Percentiles rank a stretch among this genome's conserved stretches.
Conservation (phyloP, 2,113 vertebrate species). For the Oncorhynchus clarkii region DNA sequence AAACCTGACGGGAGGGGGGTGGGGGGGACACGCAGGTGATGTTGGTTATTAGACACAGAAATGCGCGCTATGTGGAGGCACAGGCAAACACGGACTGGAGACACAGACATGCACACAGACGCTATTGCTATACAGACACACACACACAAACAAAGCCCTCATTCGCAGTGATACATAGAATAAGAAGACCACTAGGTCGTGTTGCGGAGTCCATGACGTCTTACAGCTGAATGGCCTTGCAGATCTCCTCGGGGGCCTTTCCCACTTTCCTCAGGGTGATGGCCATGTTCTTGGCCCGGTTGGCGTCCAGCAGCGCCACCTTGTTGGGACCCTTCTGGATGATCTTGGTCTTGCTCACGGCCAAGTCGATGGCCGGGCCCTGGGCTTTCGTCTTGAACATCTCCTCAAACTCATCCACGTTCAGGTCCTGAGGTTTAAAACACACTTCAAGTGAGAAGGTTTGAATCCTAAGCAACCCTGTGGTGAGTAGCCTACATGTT, state of each 20-base stretch:
- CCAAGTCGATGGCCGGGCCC: conserved; percentile 84
- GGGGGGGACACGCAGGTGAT: too few species aligned
- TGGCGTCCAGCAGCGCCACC: conserved; percentile 89
- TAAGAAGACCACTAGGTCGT: too few species aligned
- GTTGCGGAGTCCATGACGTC: conserved; percentile 11
- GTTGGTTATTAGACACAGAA: background rate
- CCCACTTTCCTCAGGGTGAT: conserved; percentile 95
- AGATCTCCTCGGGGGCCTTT: conserved; percentile 89
- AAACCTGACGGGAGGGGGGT: conserved; percentile 69
- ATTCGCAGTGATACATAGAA: too few species aligned
- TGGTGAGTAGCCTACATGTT: background rate
- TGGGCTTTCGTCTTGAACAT: conserved; percentile 98
- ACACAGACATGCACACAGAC: too few species aligned
- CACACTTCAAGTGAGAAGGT: background rate
- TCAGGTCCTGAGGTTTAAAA: conserved; percentile 79
- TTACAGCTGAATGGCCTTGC: conserved; percentile 90
- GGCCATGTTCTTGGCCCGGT: conserved; percentile 94
- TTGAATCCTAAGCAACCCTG: background rate
- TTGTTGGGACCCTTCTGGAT: conserved; percentile 85
- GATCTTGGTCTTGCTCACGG: conserved; percentile 82
- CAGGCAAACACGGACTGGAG: too few species aligned
- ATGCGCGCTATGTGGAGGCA: background rate
- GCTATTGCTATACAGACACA: too few species aligned
- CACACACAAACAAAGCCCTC: too few species aligned
- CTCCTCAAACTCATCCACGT: conserved; percentile 94